phyloP scores from a whole-genome alignment of 92 coral and sea anemone species.

The Phenganax marumi region DNA sequence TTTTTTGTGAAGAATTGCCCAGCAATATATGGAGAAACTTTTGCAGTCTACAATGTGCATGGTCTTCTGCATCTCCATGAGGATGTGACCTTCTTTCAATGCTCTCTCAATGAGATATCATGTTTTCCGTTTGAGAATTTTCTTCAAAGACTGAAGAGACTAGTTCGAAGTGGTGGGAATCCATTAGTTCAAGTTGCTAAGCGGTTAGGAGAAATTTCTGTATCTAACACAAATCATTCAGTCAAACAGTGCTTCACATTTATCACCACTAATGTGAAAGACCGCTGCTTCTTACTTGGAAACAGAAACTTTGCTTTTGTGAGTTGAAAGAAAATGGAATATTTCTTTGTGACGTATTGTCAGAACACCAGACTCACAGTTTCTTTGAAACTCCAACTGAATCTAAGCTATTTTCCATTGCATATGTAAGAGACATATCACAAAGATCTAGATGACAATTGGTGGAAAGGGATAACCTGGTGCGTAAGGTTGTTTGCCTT shows the following conservation, averaged over 20 bases:
- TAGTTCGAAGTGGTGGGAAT: not conserved
- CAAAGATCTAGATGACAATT: not conserved
- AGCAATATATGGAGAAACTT: not conserved
- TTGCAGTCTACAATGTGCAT: slow-evolving; percentile 24
- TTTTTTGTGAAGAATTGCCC: not conserved
- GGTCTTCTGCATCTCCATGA: slow-evolving; percentile 3
- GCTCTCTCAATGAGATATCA: slow-evolving; percentile 18
- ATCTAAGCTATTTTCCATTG: not conserved
- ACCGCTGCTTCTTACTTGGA: too few species aligned
- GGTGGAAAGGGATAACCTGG: not conserved
- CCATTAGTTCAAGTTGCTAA: not conserved
- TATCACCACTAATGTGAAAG: too few species aligned
- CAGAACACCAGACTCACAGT: not conserved
- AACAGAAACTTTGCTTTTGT: not conserved
- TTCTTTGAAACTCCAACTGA: not conserved
- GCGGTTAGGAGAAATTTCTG: not conserved
- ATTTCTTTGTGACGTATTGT: not conserved
- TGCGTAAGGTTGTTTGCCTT: not conserved
- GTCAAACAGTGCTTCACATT: too few species aligned
- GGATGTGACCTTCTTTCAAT: not conserved
- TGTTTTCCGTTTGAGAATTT: slow-evolving; percentile 3
- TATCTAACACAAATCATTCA: too few species aligned
- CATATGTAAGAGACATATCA: not conserved
- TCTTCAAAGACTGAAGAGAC: not conserved
- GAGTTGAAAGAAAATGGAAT: not conserved